phyloP scores from a whole-genome alignment of 1,140 invertebrate genomes.

The Penaeus chinensis region DNA sequence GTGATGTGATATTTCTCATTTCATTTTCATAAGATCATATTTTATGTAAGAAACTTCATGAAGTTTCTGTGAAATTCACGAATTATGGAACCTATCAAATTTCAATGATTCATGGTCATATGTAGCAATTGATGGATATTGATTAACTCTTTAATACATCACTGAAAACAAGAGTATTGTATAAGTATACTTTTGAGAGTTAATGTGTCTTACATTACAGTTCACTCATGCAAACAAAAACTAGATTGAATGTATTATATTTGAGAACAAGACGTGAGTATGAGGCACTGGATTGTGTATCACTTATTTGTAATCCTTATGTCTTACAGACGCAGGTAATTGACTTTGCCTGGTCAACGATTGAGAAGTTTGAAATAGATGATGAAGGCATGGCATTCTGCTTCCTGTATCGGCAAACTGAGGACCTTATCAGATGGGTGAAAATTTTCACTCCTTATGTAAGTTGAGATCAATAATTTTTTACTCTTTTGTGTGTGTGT shows the following conservation, averaged over 20 bases:
- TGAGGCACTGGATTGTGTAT: background rate
- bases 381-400: slow-evolving; percentile 91
- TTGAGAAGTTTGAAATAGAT: slow-evolving; percentile 87
- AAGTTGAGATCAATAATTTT: background rate
- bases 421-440: slow-evolving; percentile 85
- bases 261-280: background rate
- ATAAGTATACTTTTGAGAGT: slow-evolving; percentile 7
- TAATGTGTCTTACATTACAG: background rate
- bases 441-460: slow-evolving; percentile 89
- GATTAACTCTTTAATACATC: no score
- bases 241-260: background rate
- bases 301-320: slow-evolving; percentile 28
- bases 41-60: no score
- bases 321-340: slow-evolving; percentile 78
- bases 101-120: no score
- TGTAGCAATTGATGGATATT: no score
- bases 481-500: background rate
- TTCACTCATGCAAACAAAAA: background rate
- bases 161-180: background rate
- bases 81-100: no score
- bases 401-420: slow-evolving; percentile 85
- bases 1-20: no score
- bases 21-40: no score
- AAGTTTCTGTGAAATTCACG: no score
- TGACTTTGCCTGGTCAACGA: slow-evolving; percentile 84